Evolutionary conservation across 2,888 invertebrate species (phyloP).

Genomic region (Drosophila mimica): DNA sequence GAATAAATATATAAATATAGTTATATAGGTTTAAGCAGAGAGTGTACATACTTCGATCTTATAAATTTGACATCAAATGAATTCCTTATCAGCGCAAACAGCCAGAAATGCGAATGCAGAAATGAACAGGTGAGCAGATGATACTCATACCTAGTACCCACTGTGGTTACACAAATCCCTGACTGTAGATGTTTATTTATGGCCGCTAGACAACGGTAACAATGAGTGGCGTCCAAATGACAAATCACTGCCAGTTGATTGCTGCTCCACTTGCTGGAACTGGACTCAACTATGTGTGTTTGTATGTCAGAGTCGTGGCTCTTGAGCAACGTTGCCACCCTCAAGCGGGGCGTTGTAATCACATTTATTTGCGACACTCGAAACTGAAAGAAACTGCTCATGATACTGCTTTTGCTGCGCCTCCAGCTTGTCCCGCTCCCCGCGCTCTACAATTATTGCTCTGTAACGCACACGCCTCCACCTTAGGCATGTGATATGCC

Average conservation of each 20-base stretch:
- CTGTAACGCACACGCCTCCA: conserved; percentile 63
- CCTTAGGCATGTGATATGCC: conserved; percentile 14
- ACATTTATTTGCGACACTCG: conserved; percentile 77
- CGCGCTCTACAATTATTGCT: conserved; percentile 66
- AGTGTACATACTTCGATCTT: conserved; percentile 16
- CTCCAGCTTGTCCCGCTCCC: conserved; percentile 2
- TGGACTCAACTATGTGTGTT: background rate
- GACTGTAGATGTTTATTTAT: conserved; percentile 70
- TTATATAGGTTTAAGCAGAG: background rate
- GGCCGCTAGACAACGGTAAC: conserved; percentile 37
- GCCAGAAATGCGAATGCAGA: conserved; percentile 14
- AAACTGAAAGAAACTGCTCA: conserved; percentile 15
- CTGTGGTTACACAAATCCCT: conserved; percentile 25
- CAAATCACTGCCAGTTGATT: conserved; percentile 67
- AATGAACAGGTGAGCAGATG: conserved; percentile 13
- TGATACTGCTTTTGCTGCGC: conserved; percentile 3
- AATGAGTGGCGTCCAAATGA: conserved; percentile 61
- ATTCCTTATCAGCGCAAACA: conserved; percentile 1
- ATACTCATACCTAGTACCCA: conserved; percentile 16
- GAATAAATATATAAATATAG: background rate
- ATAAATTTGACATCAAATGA: background rate
- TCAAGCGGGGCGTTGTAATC: conserved; percentile 62
- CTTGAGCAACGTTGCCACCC: conserved; percentile 26
- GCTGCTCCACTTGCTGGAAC: background rate
- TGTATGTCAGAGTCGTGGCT: background rate